Base-by-base conservation (phyloP, 30 jellyfish, hydroid and myxozoan genomes). In the Chrysaora quinquecirrha region DNA sequence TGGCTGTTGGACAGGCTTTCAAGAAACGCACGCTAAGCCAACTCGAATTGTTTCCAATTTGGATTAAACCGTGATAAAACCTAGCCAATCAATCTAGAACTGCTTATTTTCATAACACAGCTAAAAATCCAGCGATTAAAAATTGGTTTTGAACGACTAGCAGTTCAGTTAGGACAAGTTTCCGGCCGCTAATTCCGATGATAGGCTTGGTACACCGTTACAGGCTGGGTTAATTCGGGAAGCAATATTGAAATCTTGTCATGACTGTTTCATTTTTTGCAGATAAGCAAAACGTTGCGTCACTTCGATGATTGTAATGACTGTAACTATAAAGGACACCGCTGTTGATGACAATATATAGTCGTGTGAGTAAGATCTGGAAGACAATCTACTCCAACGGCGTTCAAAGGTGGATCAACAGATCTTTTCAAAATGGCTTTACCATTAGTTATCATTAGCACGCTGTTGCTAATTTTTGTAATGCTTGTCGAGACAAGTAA, bases 401-500 rank as follows among this genome's bases (percentile, higher is more conserved):
- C 58, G 58, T 43, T 43, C 12, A 16, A 16, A n/a, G n/a, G n/a
- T n/a, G n/a, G n/a, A n/a, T n/a, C n/a, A n/a, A n/a, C n/a, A n/a
- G n/a, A 38, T 69, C 38, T 69, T 69, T 69, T 10, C 58, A 65
- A 48, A 33, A 72, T 78, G 81, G 73, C 73, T 48, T 70, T 70
- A 38, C 20, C 28, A 22, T 27, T 52, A 9, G 35, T 70, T 18
- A 23, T 70, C 38, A 48, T 32, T 43, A 22, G 61, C 73, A 27
- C 69, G 47, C 67, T 22, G 65, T 58, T 20, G 84, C 22, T 73
- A 24, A 70, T 47, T 21, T 33, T 74, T 21, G 87, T 84, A 31
- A 14, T 73, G 29, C 16, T 60, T 28, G 75, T 64, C 46, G 87
- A 71, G 77, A 73, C 89, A 23, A 30, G 30, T 30, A 65, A 54